phyloP scores from a whole-genome alignment of 1,140 invertebrate species.

The Doryteuthis pealeii region DNA sequence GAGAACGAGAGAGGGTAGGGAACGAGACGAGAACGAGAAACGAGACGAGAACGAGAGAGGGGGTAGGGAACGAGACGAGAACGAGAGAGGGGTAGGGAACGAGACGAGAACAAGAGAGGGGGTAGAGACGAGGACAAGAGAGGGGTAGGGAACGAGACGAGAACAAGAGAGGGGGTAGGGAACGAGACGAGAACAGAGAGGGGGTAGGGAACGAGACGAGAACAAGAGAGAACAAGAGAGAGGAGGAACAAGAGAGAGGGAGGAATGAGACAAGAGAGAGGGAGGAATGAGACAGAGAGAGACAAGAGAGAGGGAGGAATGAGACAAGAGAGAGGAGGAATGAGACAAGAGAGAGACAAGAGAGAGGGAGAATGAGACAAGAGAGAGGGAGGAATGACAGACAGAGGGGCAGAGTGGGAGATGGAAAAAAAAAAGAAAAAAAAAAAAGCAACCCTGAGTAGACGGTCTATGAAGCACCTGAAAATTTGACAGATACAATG shows the following conservation, averaged over 20 bases:
- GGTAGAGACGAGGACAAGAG: neutral
- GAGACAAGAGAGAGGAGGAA: conserved; percentile 14
- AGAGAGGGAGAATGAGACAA: conserved; percentile 29
- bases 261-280: neutral
- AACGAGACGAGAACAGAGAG: neutral
- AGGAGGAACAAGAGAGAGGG: neutral
- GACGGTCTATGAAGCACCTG: no score
- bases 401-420: conserved; percentile 22
- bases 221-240: conserved; percentile 8
- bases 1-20: no score
- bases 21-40: neutral
- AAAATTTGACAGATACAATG: no score
- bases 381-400: conserved; percentile 46
- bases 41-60: neutral
- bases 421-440: no score
- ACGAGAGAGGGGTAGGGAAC: no score
- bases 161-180: neutral
- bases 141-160: neutral
- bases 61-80: neutral
- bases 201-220: neutral
- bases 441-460: no score
- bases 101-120: no score
- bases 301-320: conserved; percentile 20
- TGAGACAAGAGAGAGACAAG: conserved; percentile 14
- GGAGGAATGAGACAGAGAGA: no score